Evolutionary conservation across 1,140 invertebrate genomes (phyloP).

Genomic region (Drosophila rufa): DNA sequence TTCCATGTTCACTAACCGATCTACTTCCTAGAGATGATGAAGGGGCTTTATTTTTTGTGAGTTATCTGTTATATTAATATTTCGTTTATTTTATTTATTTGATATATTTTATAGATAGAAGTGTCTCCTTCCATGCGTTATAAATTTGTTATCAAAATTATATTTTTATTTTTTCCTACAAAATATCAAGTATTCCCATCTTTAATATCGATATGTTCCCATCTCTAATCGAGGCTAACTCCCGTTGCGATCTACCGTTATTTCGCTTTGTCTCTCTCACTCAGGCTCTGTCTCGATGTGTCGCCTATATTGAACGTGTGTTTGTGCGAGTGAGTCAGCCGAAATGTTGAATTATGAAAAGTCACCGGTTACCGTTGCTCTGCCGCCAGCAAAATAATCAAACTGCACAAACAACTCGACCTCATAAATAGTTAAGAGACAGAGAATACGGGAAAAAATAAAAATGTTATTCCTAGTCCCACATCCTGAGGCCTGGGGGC

Average conservation of each 20-base stretch:
- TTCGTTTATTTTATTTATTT: no score
- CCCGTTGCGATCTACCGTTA: constrained; percentile 9
- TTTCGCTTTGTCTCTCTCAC: not conserved
- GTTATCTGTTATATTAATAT: no score
- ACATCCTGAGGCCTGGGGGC: constrained; percentile 35
- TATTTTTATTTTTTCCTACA: no score
- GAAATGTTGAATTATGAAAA: constrained; percentile 59
- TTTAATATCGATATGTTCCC: not conserved
- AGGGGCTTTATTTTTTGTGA: no score
- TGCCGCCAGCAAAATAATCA: constrained; percentile 56
- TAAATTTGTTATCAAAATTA: no score
- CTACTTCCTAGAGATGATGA: not conserved
- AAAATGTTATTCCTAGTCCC: constrained; percentile 31
- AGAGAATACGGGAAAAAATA: constrained; percentile 36
- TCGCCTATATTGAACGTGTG: not conserved
- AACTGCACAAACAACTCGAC: constrained; percentile 65
- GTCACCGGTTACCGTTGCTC: constrained; percentile 36
- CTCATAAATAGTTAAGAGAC: constrained; percentile 69
- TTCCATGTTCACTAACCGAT: not conserved
- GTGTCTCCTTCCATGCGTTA: no score
- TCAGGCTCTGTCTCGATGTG: not conserved
- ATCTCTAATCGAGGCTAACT: not conserved
- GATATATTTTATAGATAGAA: no score
- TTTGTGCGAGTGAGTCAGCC: constrained; percentile 17
- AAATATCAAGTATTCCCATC: no score